Evolutionary conservation across 2,797 vertebrate species (phyloP).

Genomic region (Intellagama lesueurii): DNA sequence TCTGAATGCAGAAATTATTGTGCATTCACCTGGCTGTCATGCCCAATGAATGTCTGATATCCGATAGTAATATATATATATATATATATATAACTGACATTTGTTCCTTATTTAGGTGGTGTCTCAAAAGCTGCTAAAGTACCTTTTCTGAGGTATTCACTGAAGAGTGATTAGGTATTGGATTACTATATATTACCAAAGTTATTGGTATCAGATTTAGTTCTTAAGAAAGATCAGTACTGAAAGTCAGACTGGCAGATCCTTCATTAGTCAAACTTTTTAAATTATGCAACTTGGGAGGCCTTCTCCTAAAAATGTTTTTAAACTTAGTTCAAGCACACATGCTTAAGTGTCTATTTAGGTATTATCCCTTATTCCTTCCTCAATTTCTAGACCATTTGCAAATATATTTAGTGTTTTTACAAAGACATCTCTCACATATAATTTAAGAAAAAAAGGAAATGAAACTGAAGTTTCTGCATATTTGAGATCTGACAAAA

Average conservation of each 20-base stretch:
- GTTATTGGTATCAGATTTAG: not conserved
- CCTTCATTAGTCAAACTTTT: not conserved
- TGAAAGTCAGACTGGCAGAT: not conserved
- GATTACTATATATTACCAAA: not conserved
- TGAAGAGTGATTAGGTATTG: not conserved
- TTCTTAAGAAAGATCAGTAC: not conserved
- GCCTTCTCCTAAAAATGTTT: not conserved
- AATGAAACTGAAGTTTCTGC: not conserved
- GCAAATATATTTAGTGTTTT: not conserved
- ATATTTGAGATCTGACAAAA: not conserved
- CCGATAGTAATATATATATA: not conserved
- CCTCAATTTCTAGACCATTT: constrained; percentile 4
- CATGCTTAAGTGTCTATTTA: not conserved
- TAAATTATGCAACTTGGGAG: not conserved
- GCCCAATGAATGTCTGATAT: not conserved
- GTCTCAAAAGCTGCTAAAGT: not conserved
- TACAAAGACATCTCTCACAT: not conserved
- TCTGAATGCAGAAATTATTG: not conserved
- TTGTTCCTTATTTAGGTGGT: not conserved
- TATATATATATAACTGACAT: not conserved
- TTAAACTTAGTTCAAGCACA: not conserved
- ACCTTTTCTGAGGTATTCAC: not conserved
- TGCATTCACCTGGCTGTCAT: not conserved
- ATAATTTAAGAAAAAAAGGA: not conserved
- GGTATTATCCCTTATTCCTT: not conserved